A percentile compares a stretch with the other conserved stretches of the same genome.
Evolutionary conservation across 2,888 invertebrate species (phyloP).

Genomic region (Dugesia japonica): DNA sequence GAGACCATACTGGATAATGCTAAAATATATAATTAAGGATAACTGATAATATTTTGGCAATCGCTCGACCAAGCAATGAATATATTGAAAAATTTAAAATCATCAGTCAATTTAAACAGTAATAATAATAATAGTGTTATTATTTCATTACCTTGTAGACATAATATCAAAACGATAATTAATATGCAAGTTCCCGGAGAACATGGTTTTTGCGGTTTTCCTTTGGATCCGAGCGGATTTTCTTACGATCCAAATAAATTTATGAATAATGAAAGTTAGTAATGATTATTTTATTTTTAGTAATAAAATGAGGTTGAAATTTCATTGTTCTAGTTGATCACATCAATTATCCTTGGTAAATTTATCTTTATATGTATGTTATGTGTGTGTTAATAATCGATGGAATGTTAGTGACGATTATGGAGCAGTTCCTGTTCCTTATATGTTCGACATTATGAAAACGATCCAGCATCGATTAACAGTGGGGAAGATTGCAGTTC

Average conservation of each 20-base stretch:
- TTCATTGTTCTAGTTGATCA: not conserved
- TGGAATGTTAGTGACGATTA: not conserved
- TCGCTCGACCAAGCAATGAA: not conserved
- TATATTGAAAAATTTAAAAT: not conserved
- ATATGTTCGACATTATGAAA: conserved; percentile 73
- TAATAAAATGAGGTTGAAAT: not conserved
- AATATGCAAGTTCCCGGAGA: not conserved
- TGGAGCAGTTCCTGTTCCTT: not conserved
- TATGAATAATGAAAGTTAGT: not conserved
- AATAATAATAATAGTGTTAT: too few relatives aligned
- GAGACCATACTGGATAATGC: too few relatives aligned
- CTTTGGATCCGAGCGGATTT: not conserved
- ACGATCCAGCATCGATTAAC: conserved; percentile 67
- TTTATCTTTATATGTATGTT: too few relatives aligned
- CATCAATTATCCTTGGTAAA: not conserved
- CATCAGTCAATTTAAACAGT: not conserved
- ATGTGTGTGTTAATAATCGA: too few relatives aligned
- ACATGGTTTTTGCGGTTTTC: not conserved
- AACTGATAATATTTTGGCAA: not conserved
- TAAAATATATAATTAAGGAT: too few relatives aligned
- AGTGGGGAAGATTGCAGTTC: conserved; percentile 64
- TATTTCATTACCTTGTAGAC: not conserved
- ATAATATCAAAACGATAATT: not conserved
- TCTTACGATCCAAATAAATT: not conserved
- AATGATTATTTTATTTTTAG: not conserved